Conservation (phyloP, 2,888 invertebrate species). For the Eupithecia subumbrata region DNA sequence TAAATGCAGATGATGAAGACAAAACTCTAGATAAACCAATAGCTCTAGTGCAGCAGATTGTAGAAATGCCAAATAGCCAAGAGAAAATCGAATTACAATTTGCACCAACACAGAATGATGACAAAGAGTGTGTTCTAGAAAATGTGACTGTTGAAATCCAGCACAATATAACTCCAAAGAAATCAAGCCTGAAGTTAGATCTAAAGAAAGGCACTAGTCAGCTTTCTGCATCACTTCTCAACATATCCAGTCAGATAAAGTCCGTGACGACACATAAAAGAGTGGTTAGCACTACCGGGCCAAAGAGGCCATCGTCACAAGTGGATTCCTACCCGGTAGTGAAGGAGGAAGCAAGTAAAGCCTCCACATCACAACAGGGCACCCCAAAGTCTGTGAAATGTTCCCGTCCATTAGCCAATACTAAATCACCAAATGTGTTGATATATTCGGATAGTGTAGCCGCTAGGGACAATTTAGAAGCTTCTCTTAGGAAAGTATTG, state of each 20-base stretch:
- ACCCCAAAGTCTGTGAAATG: conserved; percentile 73
- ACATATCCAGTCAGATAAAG: conserved; percentile 81
- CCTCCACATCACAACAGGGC: conserved; percentile 61
- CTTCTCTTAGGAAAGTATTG: conserved; percentile 87
- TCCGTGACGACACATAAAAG: conserved; percentile 80
- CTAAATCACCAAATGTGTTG: conserved; percentile 91
- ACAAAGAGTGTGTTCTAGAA: conserved; percentile 70
- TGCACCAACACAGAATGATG: conserved; percentile 50
- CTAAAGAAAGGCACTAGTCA: conserved; percentile 77
- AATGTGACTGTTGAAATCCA: conserved; percentile 81
- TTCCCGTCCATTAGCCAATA: conserved; percentile 82
- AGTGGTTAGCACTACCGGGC: conserved; percentile 75
- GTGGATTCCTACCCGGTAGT: conserved; percentile 60
- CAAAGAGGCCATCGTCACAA: conserved; percentile 68
- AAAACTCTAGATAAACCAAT: conserved; percentile 48
- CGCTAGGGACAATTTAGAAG: conserved; percentile 89
- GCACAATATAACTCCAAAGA: conserved; percentile 79
- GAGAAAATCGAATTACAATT: conserved; percentile 38
- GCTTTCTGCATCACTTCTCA: conserved; percentile 72
- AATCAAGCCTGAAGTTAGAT: conserved; percentile 76
- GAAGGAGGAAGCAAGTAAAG: conserved; percentile 61
- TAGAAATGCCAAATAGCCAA: conserved; percentile 40
- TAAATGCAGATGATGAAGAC: conserved; percentile 66
- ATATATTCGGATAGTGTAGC: conserved; percentile 91
- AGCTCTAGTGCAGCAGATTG: conserved; percentile 41